Evolutionary conservation across 2,113 vertebrate species (phyloP), one percentile per base, ranked within the genome.

Genomic region (Macrotus californicus): DNA sequence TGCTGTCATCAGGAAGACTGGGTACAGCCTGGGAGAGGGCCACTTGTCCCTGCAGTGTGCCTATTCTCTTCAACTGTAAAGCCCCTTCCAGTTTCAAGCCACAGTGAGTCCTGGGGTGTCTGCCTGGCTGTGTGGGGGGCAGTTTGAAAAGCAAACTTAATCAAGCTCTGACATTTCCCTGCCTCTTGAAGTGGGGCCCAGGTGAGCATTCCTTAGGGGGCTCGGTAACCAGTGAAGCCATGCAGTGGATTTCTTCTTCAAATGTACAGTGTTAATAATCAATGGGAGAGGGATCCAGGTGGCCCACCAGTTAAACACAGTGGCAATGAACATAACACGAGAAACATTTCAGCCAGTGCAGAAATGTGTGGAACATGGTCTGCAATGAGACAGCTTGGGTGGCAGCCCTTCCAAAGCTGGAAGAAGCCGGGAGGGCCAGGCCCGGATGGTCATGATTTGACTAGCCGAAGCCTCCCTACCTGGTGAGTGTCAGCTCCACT

Each of bases 171-270:
- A 64, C 66, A 80, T 77, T 90, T 93, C 72, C 84, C 14, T 59
- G 59, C 80, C 79, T 92, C 94, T 96, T 93, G 52, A 96, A 97
- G 94, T 3, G 6, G 52, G 96, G 64, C 87, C 93, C 89, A 24
- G 50, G 41, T 87, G 96, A 95, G 94, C 69, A 79, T 0, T 0
- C 92, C 97, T 96, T 91, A 87, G 94, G 89, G 93, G 94, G 87
- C 94, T 93, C 64, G 91, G 94, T 97, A 94, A 98, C 97, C 94
- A 97, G 59, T 70, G 89, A 96, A 95, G 97, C 70, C 50, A 36
- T 39, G 92, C 59, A 0, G 2, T 46, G 39, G 93, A 90, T 61
- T 94, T 91, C 91, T 97, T 96, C 75, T 94, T 93, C 93, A 93
- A 97, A 95, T 93, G 83, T 96, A 29, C n/a, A 72, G 24, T 56